Conservation (phyloP, 2,113 vertebrate genomes). For the Antechinus flavipes region DNA sequence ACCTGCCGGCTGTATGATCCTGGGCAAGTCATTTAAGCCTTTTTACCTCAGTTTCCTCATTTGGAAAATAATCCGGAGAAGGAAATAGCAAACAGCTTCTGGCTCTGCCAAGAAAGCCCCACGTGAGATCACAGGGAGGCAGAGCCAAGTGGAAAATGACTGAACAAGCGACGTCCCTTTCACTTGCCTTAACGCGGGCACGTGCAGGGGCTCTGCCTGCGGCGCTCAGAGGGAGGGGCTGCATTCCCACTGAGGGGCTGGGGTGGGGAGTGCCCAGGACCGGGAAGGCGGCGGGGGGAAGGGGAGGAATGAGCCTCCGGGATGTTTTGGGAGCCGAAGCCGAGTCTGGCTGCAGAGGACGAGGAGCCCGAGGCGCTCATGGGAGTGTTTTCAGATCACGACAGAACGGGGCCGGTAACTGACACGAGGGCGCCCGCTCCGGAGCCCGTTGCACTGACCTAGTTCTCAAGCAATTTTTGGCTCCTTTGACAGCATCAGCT, state of each 20-base stretch:
- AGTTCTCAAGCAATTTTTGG: background rate
- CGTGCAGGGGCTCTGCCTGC: background rate
- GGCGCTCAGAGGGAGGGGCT: background rate
- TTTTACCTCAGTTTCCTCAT: background rate
- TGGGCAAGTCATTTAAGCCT: background rate
- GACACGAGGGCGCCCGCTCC: background rate
- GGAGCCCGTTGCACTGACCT: background rate
- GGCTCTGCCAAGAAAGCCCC: background rate
- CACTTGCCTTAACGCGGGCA: background rate
- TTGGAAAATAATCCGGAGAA: background rate
- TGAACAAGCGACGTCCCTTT: background rate
- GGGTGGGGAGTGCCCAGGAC: background rate
- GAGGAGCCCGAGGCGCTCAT: background rate
- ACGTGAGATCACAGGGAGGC: background rate
- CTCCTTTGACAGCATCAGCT: background rate
- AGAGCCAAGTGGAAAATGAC: background rate
- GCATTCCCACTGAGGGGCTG: background rate
- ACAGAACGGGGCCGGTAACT: background rate
- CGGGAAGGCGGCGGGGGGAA: background rate
- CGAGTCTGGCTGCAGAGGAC: background rate
- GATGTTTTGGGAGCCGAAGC: background rate
- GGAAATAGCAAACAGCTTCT: background rate
- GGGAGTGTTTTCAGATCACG: background rate
- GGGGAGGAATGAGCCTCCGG: background rate
- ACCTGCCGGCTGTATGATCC: background rate